These are phyloP conservation scores for Limnephilus marmoratus DNA, from an alignment of 2,888 invertebrate genomes.

Conservation along the genomic window DNA sequence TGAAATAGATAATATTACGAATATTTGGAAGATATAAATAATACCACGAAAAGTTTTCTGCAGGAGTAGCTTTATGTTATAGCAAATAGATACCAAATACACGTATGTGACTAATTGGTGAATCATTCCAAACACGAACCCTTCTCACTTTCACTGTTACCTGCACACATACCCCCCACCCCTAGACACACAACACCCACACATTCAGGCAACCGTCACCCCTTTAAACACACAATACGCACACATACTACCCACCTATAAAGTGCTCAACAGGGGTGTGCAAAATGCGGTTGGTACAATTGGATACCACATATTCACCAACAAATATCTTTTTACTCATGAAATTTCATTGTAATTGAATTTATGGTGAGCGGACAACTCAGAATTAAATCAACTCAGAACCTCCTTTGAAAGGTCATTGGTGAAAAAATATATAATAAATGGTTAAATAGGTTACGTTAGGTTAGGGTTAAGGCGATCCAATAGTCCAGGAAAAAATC, in stretches of 20 bases:
- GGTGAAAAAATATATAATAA: too few relatives aligned
- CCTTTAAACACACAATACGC: background rate
- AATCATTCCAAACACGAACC: constrained; percentile 15
- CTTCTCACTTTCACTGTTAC: constrained; percentile 28
- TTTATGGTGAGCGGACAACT: too few relatives aligned
- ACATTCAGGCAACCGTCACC: background rate
- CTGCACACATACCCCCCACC: background rate
- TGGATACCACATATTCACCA: too few relatives aligned
- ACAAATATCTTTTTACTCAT: background rate
- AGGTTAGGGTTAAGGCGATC: too few relatives aligned
- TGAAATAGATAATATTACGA: too few relatives aligned
- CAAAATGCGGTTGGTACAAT: background rate
- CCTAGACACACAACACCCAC: background rate
- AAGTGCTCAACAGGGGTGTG: background rate
- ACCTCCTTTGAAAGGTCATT: too few relatives aligned
- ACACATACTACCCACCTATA: background rate
- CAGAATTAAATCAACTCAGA: too few relatives aligned
- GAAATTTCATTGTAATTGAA: background rate
- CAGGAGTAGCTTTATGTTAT: background rate
- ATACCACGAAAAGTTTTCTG: background rate
- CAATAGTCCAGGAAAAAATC: too few relatives aligned
- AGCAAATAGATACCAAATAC: background rate
- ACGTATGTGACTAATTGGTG: constrained; percentile 10
- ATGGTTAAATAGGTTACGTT: too few relatives aligned
- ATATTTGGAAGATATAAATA: background rate